Evolutionary conservation across 2,797 vertebrate genomes (phyloP), one percentile per base, ranked within the genome.

Genomic region (Coilia nasus): DNA sequence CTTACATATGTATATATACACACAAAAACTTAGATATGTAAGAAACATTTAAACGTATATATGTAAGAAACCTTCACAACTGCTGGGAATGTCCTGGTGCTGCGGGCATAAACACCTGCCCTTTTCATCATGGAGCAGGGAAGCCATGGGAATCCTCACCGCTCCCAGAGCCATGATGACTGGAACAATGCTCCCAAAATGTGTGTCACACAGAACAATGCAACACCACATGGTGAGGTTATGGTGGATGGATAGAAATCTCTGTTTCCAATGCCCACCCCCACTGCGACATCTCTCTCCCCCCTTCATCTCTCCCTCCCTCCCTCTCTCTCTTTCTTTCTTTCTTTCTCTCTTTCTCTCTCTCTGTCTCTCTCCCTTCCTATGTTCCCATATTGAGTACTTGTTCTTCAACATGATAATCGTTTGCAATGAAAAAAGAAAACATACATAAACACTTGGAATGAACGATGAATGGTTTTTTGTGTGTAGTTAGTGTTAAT

Each of bases 51-150:
- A 54, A 54, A 54, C 9, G 50, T 54, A 41, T 2, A 41, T 41
- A 41, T 41, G 28, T 15, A 14, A 75, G 83, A 83, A 62, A 81
- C 67, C 86, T 82, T 28, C 28, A 35, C 31, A 87, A 82, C 86
- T 84, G 83, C 82, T 87, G 89, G 82, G 82, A 86, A 90, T 81
- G 46, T 83, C 86, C 15, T 50, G 64, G 87, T 64, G 71, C 17
- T 85, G 83, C 83, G 89, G 89, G 87, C 83, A 90, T 88, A 85
- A 88, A 88, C 90, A 91, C 87, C 86, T 88, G 88, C 84, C 88
- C 83, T 82, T 86, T 89, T 54, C 86, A 82, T 56, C 67, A 64
- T 14, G 82, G 85, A 88, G 82, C 83, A 87, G 86, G 88, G 82
- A 85, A 89, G 83, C 86, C 88, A 86, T 90, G 44, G 89, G 88